Evolutionary conservation across 2,888 invertebrate genomes (phyloP), one percentile per base, ranked within the genome.

Genomic region (Tineola bisselliella): DNA sequence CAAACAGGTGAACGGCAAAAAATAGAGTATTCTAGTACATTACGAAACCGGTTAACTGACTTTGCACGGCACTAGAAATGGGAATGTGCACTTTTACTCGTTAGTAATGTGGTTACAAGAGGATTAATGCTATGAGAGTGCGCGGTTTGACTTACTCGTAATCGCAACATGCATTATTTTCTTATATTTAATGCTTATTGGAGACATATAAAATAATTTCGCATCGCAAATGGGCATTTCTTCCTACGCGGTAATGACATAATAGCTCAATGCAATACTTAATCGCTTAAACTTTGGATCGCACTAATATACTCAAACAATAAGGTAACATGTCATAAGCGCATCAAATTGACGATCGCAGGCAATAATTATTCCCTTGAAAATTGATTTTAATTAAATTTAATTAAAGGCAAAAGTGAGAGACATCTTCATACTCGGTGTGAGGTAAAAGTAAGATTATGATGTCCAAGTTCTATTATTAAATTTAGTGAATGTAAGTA

Each of bases 21-120:
- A 84, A 80, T 76, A 73, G 72, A 77, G 72, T 73, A 73, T 70
- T 74, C 68, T 72, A 73, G 70, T 74, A 75, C 73, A 79, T 81
- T 79, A 79, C 67, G 70, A 77, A 80, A 86, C 84, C 77, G 73
- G 84, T 81, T 76, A 63, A 69, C 60, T 19, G 18, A 11, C 69
- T 70, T 67, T 69, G 67, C 67, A 65, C 66, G 66, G 72, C 71
- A 73, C 72, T 70, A 68, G 71, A 73, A 73, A 79, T 73, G 75
- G 79, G 79, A 84, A 71, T 74, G 73, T 73, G 72, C 73, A 74
- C 84, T 87, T 84, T 87, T 86, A 86, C 86, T 82, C 69, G 75
- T 75, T 76, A 77, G 79, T 72, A 76, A 75, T 79, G 77, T 76
- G 74, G 75, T 81, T 77, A 70, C 69, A 67, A 52, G 19, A 56